Evolutionary conservation across 1,140 invertebrate genomes (phyloP), one percentile per base, ranked within the genome.

Genomic region (Lordiphosa clarofinis): DNA sequence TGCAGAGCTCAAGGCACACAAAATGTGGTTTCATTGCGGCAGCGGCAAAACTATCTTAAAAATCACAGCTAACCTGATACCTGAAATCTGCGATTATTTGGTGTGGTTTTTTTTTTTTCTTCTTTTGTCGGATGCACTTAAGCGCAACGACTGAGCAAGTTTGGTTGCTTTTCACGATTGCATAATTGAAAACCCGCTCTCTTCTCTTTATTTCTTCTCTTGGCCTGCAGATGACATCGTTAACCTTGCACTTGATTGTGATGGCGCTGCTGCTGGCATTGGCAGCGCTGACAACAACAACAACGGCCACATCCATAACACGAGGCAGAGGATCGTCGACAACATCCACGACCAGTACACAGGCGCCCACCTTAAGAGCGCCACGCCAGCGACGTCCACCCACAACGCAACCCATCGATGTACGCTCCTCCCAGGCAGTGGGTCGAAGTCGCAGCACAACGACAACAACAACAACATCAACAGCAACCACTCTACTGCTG

Each of bases 231-330:
- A 89, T 89, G 87, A 87, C 79, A 74, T 84, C 87, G 73, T 74
- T 89, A 71, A 69, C 86, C 78, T 88, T 89, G 82, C 82, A 86
- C 78, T 87, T 87, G 78, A 74, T 86, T 42, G 70, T 73, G 62
- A 60, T 87, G 69, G 60, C 82, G 63, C 56, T 87, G 65, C 56
- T 88, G 37, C 56, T 75, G 39, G 56, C 59, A 49, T 65, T 58
- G 10, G 66, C 74, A n/a, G 28, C 62, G 21, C 38, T 61, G 36
- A 56, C 54, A 39, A 43, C 53, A n/a, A 54, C 70, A 8, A 39
- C 67, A n/a, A 19, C 55, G 43, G 47, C 49, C 15, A 4, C 44
- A 24, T 59, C 57, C 39, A 36, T 39, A 35, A 24, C 59, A 21
- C 58, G 76, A 4, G 40, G 61, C 56, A 60, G 78, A 44, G 59